Evolutionary conservation across 2,113 vertebrate species (phyloP).

Genomic region (Datnioides undecimradiatus): DNA sequence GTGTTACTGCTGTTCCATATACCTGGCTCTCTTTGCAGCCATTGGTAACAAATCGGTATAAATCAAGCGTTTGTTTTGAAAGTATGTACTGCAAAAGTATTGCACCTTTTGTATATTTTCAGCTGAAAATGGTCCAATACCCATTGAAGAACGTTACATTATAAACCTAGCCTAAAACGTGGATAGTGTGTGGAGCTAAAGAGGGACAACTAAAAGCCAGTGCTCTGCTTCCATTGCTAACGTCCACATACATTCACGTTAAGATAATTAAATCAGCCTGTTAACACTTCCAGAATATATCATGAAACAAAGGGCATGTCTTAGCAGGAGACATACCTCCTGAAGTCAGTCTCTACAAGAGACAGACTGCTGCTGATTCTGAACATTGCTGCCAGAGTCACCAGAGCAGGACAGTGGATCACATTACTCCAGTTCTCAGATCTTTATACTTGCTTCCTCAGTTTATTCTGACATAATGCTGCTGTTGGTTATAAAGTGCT

Average conservation of each 20-base stretch:
- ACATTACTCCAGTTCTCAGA: neutral
- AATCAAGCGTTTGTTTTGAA: conserved; percentile 22
- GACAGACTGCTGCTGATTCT: neutral
- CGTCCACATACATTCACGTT: neutral
- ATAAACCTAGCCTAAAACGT: neutral
- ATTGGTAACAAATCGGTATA: neutral
- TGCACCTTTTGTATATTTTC: conserved; percentile 11
- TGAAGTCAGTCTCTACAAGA: too few relatives aligned
- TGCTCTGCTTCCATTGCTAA: neutral
- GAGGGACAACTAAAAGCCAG: too few relatives aligned
- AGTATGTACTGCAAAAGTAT: conserved; percentile 14
- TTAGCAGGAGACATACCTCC: too few relatives aligned
- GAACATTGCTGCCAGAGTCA: neutral
- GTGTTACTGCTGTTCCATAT: conserved; percentile 1
- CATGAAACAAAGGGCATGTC: neutral
- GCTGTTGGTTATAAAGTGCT: neutral
- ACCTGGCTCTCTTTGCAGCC: neutral
- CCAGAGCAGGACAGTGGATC: neutral
- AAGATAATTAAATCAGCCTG: neutral
- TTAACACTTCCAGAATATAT: neutral
- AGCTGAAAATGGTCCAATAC: conserved; percentile 1
- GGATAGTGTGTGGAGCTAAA: too few relatives aligned
- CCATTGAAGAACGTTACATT: conserved; percentile 39
- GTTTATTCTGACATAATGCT: too few relatives aligned
- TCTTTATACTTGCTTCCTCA: neutral